Base-by-base conservation (phyloP, 2,888 invertebrate species). In the Bugulina stolonifera region DNA sequence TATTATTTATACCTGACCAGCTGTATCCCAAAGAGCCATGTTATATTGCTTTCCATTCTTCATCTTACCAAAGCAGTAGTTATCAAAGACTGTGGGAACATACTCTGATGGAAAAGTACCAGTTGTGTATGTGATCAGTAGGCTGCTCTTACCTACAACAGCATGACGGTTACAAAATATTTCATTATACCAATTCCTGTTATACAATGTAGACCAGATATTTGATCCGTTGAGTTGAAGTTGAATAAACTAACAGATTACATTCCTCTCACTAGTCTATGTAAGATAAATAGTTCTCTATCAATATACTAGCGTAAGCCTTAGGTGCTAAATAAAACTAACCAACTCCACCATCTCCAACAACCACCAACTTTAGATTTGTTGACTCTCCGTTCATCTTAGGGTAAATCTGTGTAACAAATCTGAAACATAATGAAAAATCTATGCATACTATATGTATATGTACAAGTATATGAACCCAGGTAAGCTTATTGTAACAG, bases 71-170 rank as follows among this genome's bases (percentile, higher is more conserved):
- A 74, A 75, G n/a, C 52, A 54, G 73, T 81, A 82, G 74, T 81
- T 81, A 75, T 82, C 82, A 74, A 82, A 82, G 69, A 82, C 81
- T 1, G 82, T 82, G 3, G 82, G 82, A 22, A 82, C 77, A 73
- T 82, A 82, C 54, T 80, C 80, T 3, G 74, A 64, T 0, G 82
- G 81, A 73, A 81, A 82, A 14, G 75, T 55, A 27, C 78, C 77
- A 0, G 80, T 81, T 0, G 77, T 77, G 72, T 81, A 80, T 0
- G 80, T 72, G 23, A 82, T 80, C 22, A 81, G 74, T 25, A 82
- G 75, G 73, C 80, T 80, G 72, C 78, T 80, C 73, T 82, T 82
- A 2, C 81, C 81, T 64, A 34, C 5, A 55, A 55, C 5, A 55
- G 3, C 10, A 5, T 5, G 3, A 55, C 25, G 23, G 5, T n/a